Base-by-base conservation (phyloP, 2,797 vertebrate genomes). In the Phylloscopus collybita region DNA sequence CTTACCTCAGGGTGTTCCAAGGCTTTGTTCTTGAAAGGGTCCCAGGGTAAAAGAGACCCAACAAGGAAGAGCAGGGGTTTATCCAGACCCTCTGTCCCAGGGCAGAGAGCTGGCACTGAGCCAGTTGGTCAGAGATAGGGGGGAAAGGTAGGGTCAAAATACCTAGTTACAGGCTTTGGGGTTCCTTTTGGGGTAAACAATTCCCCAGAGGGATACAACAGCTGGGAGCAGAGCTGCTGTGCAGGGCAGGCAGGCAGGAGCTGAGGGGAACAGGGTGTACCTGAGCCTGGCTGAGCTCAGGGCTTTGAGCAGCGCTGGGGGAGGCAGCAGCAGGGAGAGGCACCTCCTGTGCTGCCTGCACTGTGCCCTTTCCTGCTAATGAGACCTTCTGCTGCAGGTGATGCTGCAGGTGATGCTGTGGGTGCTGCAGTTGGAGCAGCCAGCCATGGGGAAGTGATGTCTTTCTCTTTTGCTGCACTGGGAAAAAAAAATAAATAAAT, bases 401-500 rank as follows among this genome's bases (percentile, higher is more conserved):
- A 16, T 47, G 42, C 51, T 67, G 62, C 51, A 74, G 81, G 61
- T 66, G 45, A 26, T 44, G 81, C 71, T 51, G 2, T 2, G 32
- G 70, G 21, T 5, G 5, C 36, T 26, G 50, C 60, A 36, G 12
- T 36, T 42, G 36, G 61, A 57, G 44, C 36, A 42, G 70, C 53
- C 26, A 7, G 1, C 32, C 16, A 1, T 3, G 27, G 49, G n/a
- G 44, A 65, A 61, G 29, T 0, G 40, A 10, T 16, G 16, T 11
- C 57, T 78, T 78, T 57, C 51, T 54, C 14, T 40, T 64, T 20
- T 25, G 38, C 51, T 27, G 30, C 21, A 19, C 29, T 19, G 32
- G 38, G 47, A 13, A 49, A 25, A 53, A 84, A 29, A 20, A 27
- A 56, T n/a, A n/a, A n/a, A n/a, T n/a, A n/a, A n/a, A n/a, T n/a